phyloP scores from a whole-genome alignment of 2,888 invertebrate species.

The Diachrysia chrysitis region DNA sequence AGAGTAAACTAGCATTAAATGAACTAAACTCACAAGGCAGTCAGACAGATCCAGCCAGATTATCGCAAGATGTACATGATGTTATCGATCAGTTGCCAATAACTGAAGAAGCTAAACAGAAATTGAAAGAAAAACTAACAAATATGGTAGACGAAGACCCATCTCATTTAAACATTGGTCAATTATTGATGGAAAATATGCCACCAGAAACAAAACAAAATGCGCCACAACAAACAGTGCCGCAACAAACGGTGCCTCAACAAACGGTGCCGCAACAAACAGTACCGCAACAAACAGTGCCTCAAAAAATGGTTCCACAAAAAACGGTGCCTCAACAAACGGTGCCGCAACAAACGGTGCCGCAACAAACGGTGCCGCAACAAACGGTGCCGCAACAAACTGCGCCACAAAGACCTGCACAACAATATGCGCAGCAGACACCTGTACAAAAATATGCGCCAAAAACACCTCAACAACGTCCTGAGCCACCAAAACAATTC shows the following conservation, averaged over 20 bases:
- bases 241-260: background rate
- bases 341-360: no score
- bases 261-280: no score
- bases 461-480: background rate
- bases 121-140: conserved; percentile 7
- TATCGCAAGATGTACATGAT: background rate
- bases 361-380: no score
- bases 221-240: background rate
- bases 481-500: background rate
- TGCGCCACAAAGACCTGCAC: no score
- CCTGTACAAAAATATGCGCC: background rate
- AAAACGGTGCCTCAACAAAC: no score
- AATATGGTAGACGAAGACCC: conserved; percentile 5
- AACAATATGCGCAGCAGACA: background rate
- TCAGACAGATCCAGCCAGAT: background rate
- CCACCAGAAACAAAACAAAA: background rate
- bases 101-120: background rate
- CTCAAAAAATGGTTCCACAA: no score
- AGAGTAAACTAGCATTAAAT: background rate
- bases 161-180: background rate
- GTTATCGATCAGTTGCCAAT: conserved; percentile 2
- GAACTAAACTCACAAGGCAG: background rate
- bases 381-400: no score
- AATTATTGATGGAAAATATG: background rate
- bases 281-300: no score